Base-by-base conservation (phyloP, 2,113 vertebrate genomes). In the Oriolus oriolus region DNA sequence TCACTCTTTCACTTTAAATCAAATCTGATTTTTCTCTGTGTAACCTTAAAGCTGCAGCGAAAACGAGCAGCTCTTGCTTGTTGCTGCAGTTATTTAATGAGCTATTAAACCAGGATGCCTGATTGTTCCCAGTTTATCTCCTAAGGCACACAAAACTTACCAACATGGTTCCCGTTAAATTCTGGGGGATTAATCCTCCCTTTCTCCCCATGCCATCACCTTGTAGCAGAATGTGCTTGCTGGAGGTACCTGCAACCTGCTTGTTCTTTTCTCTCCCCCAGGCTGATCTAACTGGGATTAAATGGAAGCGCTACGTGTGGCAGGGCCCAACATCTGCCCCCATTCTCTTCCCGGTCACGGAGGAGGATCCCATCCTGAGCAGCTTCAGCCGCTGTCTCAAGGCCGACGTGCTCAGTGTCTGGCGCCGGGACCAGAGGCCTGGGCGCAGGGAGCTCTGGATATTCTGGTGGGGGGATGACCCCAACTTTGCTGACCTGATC, bases 391-490 rank as follows among this genome's bases (percentile, higher is more conserved):
- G 99, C 96, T 99, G 99, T 93, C 98, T 99, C 92, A 99, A 99
- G 98, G 99, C 99, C 16, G 99, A 99, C 69, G 98, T 99, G 74
- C 98, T 99, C 78, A 99, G 99, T 13, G 99, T 99, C 69, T 99
- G 99, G 99, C 98, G 99, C 80, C 98, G 99, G 91, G 99, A 99
- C 97, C 99, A 99, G 98, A 97, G 98, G 91, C 99, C 98, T 27
- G 99, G 99, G 61, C 98, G 99, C 96, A 98, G 99, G 96, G 99
- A 99, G 94, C 98, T 99, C 30, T 99, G 99, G 99, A 99, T 99
- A 93, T 99, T 99, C 97, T 99, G 99, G 99, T 99, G 99, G 99
- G 99, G 99, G 50, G 99, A 99, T 85, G 99, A 99, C 97, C 99
- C 99, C 63, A 99, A 98, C 98, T 99, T 99, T 80, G 97, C 98